A percentile compares a stretch with the other conserved stretches of the same genome.
Conservation (phyloP, 2,797 vertebrate species). For the Zenarchopterus dispar region DNA sequence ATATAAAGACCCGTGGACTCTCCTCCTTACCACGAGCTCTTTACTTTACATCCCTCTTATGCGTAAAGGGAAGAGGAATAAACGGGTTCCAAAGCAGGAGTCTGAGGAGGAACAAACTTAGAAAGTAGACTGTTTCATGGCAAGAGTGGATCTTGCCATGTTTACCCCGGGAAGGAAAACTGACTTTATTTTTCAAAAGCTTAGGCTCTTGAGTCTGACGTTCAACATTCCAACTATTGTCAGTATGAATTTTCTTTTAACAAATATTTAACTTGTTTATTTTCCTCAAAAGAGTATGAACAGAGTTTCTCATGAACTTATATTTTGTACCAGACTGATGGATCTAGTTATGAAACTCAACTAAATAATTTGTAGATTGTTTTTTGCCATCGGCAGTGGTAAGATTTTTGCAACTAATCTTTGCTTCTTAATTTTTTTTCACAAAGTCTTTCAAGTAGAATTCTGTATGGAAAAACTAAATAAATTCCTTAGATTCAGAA, state of each 20-base stretch:
- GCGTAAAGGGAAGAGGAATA: conserved; percentile 11
- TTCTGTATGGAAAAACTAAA: too few relatives aligned
- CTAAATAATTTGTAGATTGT: too few relatives aligned
- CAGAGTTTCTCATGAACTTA: background rate
- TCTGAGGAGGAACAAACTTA: conserved; percentile 46
- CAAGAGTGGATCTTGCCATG: conserved; percentile 3
- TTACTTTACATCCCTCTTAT: conserved; percentile 35
- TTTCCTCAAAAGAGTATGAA: background rate
- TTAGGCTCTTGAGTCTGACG: conserved; percentile 9
- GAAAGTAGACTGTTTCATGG: conserved; percentile 31
- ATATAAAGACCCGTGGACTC: conserved; percentile 60
- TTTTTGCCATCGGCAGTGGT: too few relatives aligned
- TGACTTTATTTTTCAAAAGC: conserved; percentile 3
- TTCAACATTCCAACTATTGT: background rate
- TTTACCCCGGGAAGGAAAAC: conserved; percentile 31
- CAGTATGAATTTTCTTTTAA: background rate
- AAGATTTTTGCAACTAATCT: too few relatives aligned
- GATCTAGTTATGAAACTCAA: too few relatives aligned
- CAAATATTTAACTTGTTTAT: background rate
- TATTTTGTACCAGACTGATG: background rate
- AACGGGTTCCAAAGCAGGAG: conserved; percentile 19
- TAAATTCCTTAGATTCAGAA: too few relatives aligned
- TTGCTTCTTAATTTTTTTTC: too few relatives aligned
- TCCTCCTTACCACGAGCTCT: conserved; percentile 47
- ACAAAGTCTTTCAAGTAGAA: too few relatives aligned